phyloP scores from a whole-genome alignment of 2,888 invertebrate genomes.

The Ellobium chinense region DNA sequence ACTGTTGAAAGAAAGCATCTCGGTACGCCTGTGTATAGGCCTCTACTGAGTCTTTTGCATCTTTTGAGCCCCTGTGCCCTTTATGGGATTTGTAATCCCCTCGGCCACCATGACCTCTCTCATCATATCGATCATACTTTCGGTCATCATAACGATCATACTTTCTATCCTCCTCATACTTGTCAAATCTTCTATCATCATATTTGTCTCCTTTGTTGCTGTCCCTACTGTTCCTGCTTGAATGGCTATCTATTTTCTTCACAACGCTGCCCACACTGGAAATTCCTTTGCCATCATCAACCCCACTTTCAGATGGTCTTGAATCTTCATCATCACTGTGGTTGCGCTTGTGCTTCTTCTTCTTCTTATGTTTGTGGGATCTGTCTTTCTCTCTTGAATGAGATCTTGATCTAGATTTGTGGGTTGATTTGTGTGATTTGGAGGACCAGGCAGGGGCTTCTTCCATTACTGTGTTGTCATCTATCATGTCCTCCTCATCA shows the following conservation, averaged over 20 bases:
- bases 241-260: conserved; percentile 30
- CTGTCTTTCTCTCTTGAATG: conserved; percentile 34
- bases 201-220: conserved; percentile 33
- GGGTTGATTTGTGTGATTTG: conserved; percentile 16
- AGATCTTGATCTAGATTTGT: conserved; percentile 29
- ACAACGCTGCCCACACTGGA: conserved; percentile 38
- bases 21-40: conserved; percentile 46
- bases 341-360: conserved; percentile 43
- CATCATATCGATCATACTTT: conserved; percentile 38
- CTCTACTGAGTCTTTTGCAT: conserved; percentile 32
- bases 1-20: conserved; percentile 45
- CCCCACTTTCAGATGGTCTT: conserved; percentile 9
- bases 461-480: conserved; percentile 40
- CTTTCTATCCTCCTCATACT: conserved; percentile 17
- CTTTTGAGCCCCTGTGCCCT: conserved; percentile 17
- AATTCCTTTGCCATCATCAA: conserved; percentile 14
- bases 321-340: conserved; percentile 41
- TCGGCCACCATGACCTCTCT: conserved; percentile 11
- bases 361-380: conserved; percentile 42
- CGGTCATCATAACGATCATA: conserved; percentile 26
- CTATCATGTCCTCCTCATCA: conserved; percentile 46
- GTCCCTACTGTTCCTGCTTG: conserved; percentile 39
- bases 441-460: conserved; percentile 14
- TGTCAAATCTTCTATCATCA: conserved; percentile 23
- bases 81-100: conserved; percentile 35